phyloP scores from a whole-genome alignment of 1,140 invertebrate genomes.

The Heliconius himera region DNA sequence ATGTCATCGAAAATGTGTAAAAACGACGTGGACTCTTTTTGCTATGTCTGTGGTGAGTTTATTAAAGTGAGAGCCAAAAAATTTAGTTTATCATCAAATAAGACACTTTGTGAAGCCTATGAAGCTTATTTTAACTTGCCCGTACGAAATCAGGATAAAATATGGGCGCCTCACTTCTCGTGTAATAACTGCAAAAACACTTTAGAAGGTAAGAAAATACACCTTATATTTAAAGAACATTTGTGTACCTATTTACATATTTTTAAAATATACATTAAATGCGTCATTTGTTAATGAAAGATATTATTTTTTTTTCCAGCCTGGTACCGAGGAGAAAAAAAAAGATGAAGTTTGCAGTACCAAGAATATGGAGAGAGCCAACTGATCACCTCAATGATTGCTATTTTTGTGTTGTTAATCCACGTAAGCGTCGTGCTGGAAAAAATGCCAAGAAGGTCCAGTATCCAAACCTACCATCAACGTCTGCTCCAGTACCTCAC shows the following conservation, averaged over 20 bases:
- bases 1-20: too few species aligned
- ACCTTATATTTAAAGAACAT: not conserved
- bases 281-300: not conserved
- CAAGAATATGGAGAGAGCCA: conserved; percentile 39
- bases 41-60: conserved; percentile 27
- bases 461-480: conserved; percentile 9
- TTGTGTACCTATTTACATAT: too few species aligned
- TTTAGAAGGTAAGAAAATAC: conserved; percentile 22
- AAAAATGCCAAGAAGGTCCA: conserved; percentile 12
- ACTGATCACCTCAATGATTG: conserved; percentile 25
- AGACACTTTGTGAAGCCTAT: conserved; percentile 23
- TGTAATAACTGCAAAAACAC: conserved; percentile 25
- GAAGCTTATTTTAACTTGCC: conserved; percentile 24
- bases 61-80: conserved; percentile 24
- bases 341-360: conserved; percentile 40
- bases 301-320: conserved; percentile 27
- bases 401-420: conserved; percentile 23
- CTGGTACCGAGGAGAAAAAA: conserved; percentile 42
- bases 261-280: too few species aligned
- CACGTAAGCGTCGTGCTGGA: not conserved
- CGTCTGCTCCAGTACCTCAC: conserved; percentile 8
- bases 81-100: not conserved
- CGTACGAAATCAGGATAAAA: conserved; percentile 28
- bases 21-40: conserved; percentile 42
- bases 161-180: conserved; percentile 28